phyloP scores from a whole-genome alignment of 2,797 vertebrate genomes.

The Botia almorhae region DNA sequence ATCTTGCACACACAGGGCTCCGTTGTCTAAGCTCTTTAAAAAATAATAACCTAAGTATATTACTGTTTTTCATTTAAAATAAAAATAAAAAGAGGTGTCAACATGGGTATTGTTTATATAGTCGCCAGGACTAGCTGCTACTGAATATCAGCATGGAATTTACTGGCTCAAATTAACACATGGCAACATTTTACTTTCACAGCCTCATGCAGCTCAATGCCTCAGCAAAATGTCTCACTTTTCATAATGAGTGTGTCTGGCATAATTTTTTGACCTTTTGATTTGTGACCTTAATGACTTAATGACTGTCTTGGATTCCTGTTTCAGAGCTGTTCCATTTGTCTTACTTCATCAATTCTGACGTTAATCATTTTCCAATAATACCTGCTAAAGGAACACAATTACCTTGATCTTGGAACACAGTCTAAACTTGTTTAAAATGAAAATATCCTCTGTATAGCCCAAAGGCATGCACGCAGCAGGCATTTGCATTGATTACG shows the following conservation, averaged over 20 bases:
- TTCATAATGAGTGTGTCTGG: not conserved
- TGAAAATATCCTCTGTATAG: not conserved
- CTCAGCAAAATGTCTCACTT: slow-evolving; percentile 18
- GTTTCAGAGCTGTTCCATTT: slow-evolving; percentile 34
- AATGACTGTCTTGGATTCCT: slow-evolving; percentile 14
- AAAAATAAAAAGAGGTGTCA: slow-evolving; percentile 49
- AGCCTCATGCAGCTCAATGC: not conserved
- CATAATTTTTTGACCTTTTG: not conserved
- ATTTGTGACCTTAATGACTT: slow-evolving; percentile 33
- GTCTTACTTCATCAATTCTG: slow-evolving; percentile 26
- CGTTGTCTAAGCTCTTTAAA: slow-evolving; percentile 64
- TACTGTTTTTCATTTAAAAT: slow-evolving; percentile 61
- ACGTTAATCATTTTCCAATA: slow-evolving; percentile 38
- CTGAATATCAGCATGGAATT: slow-evolving; percentile 46
- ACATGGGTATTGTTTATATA: slow-evolving; percentile 11
- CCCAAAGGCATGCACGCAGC: not conserved
- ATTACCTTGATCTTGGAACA: not conserved
- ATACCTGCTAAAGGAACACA: slow-evolving; percentile 12
- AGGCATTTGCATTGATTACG: too few species aligned
- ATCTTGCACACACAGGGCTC: slow-evolving; percentile 43
- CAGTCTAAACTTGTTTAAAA: not conserved
- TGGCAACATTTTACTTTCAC: not conserved
- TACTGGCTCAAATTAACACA: slow-evolving; percentile 30
- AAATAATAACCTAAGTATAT: slow-evolving; percentile 56
- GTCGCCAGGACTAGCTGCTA: slow-evolving; percentile 13